phyloP scores from a whole-genome alignment of 2,888 invertebrate genomes.

The Drosophila formosana region DNA sequence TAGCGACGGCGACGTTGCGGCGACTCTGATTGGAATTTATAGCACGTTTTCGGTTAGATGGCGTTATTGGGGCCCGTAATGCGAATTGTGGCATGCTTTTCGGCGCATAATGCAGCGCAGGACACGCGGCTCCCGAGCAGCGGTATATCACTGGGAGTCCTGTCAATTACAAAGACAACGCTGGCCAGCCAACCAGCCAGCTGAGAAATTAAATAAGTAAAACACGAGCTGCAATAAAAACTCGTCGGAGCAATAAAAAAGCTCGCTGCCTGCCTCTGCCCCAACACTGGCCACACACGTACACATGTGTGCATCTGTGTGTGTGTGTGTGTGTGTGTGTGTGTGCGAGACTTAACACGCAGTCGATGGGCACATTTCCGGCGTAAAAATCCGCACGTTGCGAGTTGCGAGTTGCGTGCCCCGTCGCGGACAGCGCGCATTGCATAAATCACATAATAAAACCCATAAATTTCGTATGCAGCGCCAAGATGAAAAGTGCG shows the following conservation, averaged over 20 bases:
- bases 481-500: conserved; percentile 62
- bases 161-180: conserved; percentile 69
- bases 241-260: conserved; percentile 63
- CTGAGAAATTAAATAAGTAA: conserved; percentile 77
- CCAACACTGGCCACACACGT: conserved; percentile 11
- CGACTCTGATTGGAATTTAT: conserved; percentile 73
- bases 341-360: conserved; percentile 75
- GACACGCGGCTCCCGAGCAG: not conserved
- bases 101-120: conserved; percentile 39
- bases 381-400: conserved; percentile 69
- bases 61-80: conserved; percentile 44
- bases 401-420: conserved; percentile 54
- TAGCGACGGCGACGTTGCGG: conserved; percentile 48
- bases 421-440: conserved; percentile 58
- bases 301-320: conserved; percentile 17
- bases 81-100: conserved; percentile 31
- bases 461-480: conserved; percentile 77
- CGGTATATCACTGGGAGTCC: conserved; percentile 45
- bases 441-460: conserved; percentile 81
- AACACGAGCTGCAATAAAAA: conserved; percentile 71
- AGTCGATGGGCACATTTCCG: conserved; percentile 78
- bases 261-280: conserved; percentile 4
- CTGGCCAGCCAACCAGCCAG: conserved; percentile 25
- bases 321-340: conserved; percentile 38
- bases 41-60: conserved; percentile 64